phyloP scores from a whole-genome alignment of 35 echinoderm and acorn worm genomes.

The Amphiura filiformis region DNA sequence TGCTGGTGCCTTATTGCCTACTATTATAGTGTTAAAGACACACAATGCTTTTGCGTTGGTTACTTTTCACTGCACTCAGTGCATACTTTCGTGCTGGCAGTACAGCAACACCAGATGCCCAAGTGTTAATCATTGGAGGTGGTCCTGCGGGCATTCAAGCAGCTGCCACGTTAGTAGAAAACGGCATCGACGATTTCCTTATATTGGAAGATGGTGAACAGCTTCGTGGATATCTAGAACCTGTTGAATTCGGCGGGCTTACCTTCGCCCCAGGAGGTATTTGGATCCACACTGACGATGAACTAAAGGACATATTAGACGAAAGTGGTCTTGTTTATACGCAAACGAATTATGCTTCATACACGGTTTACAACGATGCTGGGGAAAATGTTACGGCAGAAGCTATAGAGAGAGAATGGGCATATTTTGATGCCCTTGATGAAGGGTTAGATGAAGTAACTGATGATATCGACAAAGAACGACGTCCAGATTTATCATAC shows the following conservation, averaged over 20 bases:
- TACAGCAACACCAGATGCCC: too few species aligned
- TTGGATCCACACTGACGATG: background rate
- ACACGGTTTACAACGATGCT: background rate
- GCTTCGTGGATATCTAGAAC: constrained; percentile 8
- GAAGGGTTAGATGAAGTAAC: background rate
- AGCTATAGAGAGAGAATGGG: background rate
- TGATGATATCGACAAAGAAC: background rate
- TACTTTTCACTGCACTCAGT: too few species aligned
- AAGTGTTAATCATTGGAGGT: constrained; percentile 32
- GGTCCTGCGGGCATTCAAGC: constrained; percentile 34
- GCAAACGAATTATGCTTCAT: background rate
- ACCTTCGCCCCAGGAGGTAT: background rate
- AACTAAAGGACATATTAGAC: too few species aligned
- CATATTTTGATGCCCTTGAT: background rate
- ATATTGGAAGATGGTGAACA: constrained; percentile 47
- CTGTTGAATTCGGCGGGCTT: constrained; percentile 12
- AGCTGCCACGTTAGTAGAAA: constrained; percentile 12
- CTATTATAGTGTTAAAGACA: too few species aligned
- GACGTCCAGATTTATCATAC: constrained; percentile 6
- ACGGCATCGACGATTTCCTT: constrained; percentile 36
- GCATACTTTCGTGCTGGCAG: too few species aligned
- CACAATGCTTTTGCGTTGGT: too few species aligned
- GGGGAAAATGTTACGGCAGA: background rate
- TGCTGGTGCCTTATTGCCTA: too few species aligned
- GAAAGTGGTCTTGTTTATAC: background rate